These are phyloP conservation scores for Laterallus jamaicensis DNA, from an alignment of 2,113 vertebrate species.

Conservation along the genomic window DNA sequence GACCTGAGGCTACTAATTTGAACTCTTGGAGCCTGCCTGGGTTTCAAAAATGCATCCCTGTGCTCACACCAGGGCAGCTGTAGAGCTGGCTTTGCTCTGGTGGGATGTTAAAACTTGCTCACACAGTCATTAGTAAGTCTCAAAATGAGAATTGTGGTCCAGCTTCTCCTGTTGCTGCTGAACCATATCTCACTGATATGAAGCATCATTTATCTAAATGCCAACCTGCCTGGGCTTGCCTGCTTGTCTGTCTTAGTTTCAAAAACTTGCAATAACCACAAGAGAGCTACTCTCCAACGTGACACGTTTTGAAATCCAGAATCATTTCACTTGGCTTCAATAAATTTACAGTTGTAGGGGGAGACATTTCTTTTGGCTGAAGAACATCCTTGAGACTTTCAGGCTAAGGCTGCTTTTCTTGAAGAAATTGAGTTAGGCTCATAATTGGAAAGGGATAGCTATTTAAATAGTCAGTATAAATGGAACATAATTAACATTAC, in stretches of 20 bases:
- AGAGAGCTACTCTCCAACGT: not conserved
- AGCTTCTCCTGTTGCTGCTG: not conserved
- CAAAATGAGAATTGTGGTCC: not conserved
- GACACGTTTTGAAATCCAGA: not conserved
- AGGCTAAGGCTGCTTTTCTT: not conserved
- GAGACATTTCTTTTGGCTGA: not conserved
- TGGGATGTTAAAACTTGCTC: not conserved
- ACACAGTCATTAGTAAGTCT: not conserved
- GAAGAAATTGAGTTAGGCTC: not conserved
- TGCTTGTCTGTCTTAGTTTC: not conserved
- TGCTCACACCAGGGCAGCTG: too few relatives aligned
- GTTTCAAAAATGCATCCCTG: not conserved
- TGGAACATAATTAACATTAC: slow-evolving; percentile 9
- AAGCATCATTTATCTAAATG: not conserved
- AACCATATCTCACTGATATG: not conserved
- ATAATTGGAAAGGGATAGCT: not conserved
- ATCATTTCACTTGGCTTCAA: not conserved
- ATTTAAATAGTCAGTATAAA: slow-evolving; percentile 14
- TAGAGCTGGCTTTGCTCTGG: not conserved
- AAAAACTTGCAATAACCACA: not conserved
- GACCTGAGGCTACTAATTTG: not conserved
- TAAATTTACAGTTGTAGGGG: not conserved
- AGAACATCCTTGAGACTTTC: not conserved
- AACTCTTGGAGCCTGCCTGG: not conserved
- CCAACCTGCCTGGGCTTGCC: not conserved